Base-by-base conservation (phyloP, 2,797 vertebrate species). In the Pampus argenteus region DNA sequence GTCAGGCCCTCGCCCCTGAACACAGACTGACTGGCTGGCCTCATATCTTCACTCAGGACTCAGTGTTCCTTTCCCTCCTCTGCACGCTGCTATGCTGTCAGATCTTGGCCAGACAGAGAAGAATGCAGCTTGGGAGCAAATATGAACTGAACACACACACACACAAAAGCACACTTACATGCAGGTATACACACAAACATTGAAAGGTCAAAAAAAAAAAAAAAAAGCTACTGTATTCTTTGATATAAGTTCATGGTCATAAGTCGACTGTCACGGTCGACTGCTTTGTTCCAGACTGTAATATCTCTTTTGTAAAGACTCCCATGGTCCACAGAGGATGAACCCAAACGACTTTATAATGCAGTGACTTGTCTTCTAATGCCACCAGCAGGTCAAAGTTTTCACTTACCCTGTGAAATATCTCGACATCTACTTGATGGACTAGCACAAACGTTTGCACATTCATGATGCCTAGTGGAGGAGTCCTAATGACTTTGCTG, bases 11-110 rank as follows among this genome's bases (percentile, higher is more conserved):
- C 82, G 78, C 84, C 90, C 84, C 88, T 82, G 84, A 87, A 88
- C 88, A 88, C 85, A 89, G 89, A 91, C 91, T 79, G 82, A 81
- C 83, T 88, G 88, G 83, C 90, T 90, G 86, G 86, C 79, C 82
- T 89, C 87, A 75, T 91, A 90, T 92, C 91, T 90, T 36, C 81
- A 78, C 78, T 85, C 71, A 83, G 88, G 79, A 92, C 91, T 83
- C 73, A 13, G 87, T 88, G 92, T 92, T 93, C 91, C 84, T 59
- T 84, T 87, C 85, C 73, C 84, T 88, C 81, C 86, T 77, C 86
- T 84, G 79, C 76, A 79, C 17, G 56, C 74, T 42, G 86, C 86
- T 88, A 81, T 65, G 86, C 78, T 83, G 83, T 74, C 79, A 85
- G 78, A 64, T 81, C 60, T 82, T 66, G 51, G 87, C 84, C 90